Evolutionary conservation across 2,797 vertebrate species (phyloP).

Genomic region (Fratercula arctica): DNA sequence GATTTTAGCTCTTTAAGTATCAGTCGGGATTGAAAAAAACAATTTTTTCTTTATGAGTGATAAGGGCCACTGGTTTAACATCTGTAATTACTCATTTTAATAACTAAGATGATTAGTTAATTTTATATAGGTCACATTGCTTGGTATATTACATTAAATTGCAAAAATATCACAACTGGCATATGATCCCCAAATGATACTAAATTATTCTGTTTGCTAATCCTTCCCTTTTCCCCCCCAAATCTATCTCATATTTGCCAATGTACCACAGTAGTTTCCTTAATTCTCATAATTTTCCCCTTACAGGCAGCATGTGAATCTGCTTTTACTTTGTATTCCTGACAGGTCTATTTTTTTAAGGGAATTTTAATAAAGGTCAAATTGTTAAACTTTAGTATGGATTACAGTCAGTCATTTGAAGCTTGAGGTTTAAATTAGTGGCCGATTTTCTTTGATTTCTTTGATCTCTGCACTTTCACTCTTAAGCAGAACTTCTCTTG

Average conservation of each 20-base stretch:
- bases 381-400: background rate
- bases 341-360: background rate
- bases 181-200: background rate
- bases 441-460: background rate
- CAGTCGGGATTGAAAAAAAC: background rate
- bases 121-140: background rate
- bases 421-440: background rate
- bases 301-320: background rate
- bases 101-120: slow-evolving; percentile 27
- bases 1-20: background rate
- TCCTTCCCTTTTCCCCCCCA: fast-evolving
- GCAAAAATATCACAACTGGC: background rate
- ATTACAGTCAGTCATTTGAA: background rate
- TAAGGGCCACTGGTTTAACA: slow-evolving; percentile 23
- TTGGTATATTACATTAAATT: background rate
- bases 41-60: background rate
- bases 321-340: background rate
- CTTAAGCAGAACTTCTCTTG: background rate
- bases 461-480: background rate
- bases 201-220: background rate
- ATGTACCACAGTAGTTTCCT: background rate
- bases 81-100: slow-evolving; percentile 60
- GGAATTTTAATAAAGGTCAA: background rate
- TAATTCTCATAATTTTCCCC: background rate
- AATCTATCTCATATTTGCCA: background rate